Base-by-base conservation (phyloP, 30 jellyfish, hydroid and myxozoan species). In the Pelagia noctiluca region DNA sequence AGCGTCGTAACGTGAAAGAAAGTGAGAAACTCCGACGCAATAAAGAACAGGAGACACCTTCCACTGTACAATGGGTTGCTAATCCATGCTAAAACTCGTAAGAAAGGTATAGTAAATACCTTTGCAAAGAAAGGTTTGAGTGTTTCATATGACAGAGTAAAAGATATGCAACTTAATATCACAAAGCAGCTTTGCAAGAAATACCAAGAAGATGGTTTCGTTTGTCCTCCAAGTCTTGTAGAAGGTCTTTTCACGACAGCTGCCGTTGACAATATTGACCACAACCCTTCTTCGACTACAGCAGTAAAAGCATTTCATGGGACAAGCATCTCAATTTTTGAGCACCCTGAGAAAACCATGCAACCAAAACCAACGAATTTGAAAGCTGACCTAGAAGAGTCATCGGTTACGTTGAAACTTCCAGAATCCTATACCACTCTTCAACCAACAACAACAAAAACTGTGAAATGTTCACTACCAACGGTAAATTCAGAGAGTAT, bases 181-280 rank as follows among this genome's bases (percentile, higher is more conserved):
- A 47, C 84, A 1, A 12, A 72, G 72, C 84, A n/a, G n/a, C n/a
- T n/a, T n/a, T n/a, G n/a, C n/a, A n/a, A n/a, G n/a, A n/a, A n/a
- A n/a, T n/a, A n/a, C 32, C 23, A 72, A 5, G 48, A 35, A 72
- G 78, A 72, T 1, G 80, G 84, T 1, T 8, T 72, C 23, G 84
- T 72, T 42, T 72, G 84, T 42, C 84, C 84, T 1, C 84, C 84
- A 13, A 25, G 7, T 34, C 25, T 72, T 21, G 46, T 22, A 72
- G 22, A 37, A n/a, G 33, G 33, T 24, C 35, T 72, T 24, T 72
- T 35, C 31, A 35, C 2, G 26, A 34, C 37, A 26, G 84, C 84
- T 72, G n/a, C n/a, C n/a, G n/a, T n/a, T n/a, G n/a, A n/a, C n/a
- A n/a, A n/a, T n/a, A n/a, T n/a, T n/a, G n/a, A n/a, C n/a, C n/a